Percentiles rank a stretch among this genome's conserved stretches.
These are phyloP conservation scores for Paracanthobrama guichenoti DNA, from an alignment of 2,113 vertebrate genomes.

Conservation along the genomic window DNA sequence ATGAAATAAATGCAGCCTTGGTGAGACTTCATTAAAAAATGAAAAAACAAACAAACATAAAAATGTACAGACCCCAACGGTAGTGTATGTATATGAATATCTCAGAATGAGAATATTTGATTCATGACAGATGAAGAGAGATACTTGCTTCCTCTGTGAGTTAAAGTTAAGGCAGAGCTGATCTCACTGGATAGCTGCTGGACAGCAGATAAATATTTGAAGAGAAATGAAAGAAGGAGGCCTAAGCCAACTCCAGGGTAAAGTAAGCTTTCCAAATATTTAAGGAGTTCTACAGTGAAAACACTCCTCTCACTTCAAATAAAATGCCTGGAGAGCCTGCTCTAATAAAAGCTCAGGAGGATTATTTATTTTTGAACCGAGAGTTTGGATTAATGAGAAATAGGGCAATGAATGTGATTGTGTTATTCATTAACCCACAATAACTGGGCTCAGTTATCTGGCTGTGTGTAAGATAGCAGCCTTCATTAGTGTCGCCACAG, in stretches of 20 bases:
- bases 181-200: constrained; percentile 33
- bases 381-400: constrained; percentile 29
- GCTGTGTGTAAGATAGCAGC: neutral
- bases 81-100: neutral
- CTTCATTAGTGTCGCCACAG: constrained; percentile 1
- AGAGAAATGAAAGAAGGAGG: constrained; percentile 51
- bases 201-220: constrained; percentile 55
- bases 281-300: constrained; percentile 50
- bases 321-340: constrained; percentile 40
- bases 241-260: constrained; percentile 48
- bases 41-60: neutral
- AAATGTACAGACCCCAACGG: neutral
- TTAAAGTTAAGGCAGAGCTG: constrained; percentile 36
- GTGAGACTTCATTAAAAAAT: neutral
- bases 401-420: constrained; percentile 33
- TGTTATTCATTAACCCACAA: constrained; percentile 38
- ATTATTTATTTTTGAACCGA: constrained; percentile 37
- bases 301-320: constrained; percentile 47
- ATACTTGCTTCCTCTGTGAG: constrained; percentile 15
- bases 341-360: constrained; percentile 36
- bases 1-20: neutral
- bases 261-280: constrained; percentile 53
- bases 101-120: constrained; percentile 3
- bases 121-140: constrained; percentile 8
- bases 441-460: neutral